Conservation (phyloP, 1,140 invertebrate species). For the Neodiprion virginianus region DNA sequence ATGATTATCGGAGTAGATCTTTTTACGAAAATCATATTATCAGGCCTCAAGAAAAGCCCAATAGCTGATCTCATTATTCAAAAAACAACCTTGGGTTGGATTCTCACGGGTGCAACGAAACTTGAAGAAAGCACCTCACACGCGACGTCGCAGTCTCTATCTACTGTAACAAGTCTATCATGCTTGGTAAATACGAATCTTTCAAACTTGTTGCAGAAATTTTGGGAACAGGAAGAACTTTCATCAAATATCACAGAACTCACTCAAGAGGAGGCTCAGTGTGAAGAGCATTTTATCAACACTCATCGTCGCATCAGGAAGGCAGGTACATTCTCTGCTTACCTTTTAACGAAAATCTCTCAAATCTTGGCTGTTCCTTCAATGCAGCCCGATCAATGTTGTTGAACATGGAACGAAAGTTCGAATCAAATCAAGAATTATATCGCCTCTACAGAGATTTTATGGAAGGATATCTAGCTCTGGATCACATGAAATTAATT, state of each 20-base stretch:
- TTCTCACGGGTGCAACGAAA: slow-evolving; percentile 11
- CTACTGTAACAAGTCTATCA: neutral
- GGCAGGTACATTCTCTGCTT: slow-evolving; percentile 28
- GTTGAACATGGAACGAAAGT: slow-evolving; percentile 18
- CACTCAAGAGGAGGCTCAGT: slow-evolving; percentile 22
- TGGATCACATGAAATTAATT: slow-evolving; percentile 28
- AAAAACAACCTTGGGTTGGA: slow-evolving; percentile 18
- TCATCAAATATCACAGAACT: neutral
- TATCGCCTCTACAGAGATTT: slow-evolving; percentile 27
- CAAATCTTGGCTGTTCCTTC: neutral
- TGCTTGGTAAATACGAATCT: neutral
- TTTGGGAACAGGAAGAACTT: slow-evolving; percentile 21
- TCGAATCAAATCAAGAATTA: slow-evolving; percentile 19
- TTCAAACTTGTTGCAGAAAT: slow-evolving; percentile 10
- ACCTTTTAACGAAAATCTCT: slow-evolving; percentile 27
- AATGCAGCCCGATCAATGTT: slow-evolving; percentile 9
- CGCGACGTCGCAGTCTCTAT: neutral
- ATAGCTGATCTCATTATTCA: slow-evolving; percentile 10
- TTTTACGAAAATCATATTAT: slow-evolving; percentile 17
- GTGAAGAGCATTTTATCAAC: slow-evolving; percentile 23
- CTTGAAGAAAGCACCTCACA: too few species aligned
- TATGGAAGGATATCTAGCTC: slow-evolving; percentile 29
- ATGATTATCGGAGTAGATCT: slow-evolving; percentile 27
- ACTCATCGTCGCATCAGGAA: neutral
- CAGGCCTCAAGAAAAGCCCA: slow-evolving; percentile 7